A percentile compares a stretch with the other conserved stretches of the same genome.
These are phyloP conservation scores for Plutella xylostella DNA, from an alignment of 2,888 invertebrate genomes.

Conservation along the genomic window DNA sequence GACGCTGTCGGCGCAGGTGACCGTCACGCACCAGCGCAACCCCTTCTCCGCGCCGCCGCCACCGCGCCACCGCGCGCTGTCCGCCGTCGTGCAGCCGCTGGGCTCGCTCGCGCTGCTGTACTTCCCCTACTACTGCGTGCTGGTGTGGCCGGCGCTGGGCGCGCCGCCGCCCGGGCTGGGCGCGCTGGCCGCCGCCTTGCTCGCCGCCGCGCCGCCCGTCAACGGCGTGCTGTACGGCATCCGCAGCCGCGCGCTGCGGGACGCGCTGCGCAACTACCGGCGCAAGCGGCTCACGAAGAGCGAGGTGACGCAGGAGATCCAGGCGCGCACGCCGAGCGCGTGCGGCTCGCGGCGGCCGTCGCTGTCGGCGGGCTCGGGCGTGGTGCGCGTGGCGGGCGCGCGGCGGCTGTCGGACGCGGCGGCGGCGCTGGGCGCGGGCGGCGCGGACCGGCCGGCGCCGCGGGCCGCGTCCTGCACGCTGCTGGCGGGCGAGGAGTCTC, in stretches of 20 bases:
- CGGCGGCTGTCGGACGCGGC: constrained; percentile 56
- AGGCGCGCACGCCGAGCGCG: constrained; percentile 82
- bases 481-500: constrained; percentile 33
- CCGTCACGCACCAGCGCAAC: constrained; percentile 84
- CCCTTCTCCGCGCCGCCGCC: constrained; percentile 80
- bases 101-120: constrained; percentile 79
- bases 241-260: constrained; percentile 77
- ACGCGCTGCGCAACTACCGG: constrained; percentile 82
- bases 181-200: constrained; percentile 72
- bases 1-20: constrained; percentile 85
- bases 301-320: constrained; percentile 84
- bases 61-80: constrained; percentile 72
- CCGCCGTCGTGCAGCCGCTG: constrained; percentile 78
- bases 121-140: constrained; percentile 78
- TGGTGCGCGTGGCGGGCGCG: constrained; percentile 53
- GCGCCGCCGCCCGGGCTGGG: constrained; percentile 55
- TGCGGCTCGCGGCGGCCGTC: constrained; percentile 82
- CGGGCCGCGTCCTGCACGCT: constrained; percentile 79
- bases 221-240: constrained; percentile 85
- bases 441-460: constrained; percentile 58
- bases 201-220: constrained; percentile 78
- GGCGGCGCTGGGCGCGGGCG: constrained; percentile 52
- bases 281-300: constrained; percentile 82
- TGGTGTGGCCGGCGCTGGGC: constrained; percentile 73
- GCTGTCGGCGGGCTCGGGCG: constrained; percentile 68